phyloP scores from a whole-genome alignment of 2,113 vertebrate species.

The Sebastes fasciatus region DNA sequence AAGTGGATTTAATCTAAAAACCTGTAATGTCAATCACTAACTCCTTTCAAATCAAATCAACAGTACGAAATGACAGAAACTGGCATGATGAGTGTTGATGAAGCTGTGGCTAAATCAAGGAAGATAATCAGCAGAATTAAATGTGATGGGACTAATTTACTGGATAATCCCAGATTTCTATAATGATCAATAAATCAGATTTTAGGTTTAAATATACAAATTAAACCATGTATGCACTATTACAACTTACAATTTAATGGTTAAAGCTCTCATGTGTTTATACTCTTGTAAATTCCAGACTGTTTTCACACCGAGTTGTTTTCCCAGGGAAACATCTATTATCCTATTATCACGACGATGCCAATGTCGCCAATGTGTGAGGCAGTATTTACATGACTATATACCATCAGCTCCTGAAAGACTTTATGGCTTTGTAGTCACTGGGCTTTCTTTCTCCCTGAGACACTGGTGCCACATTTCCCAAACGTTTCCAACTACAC shows the following conservation, averaged over 20 bases:
- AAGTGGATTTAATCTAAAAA: constrained; percentile 61
- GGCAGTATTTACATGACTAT: constrained; percentile 84
- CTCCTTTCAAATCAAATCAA: constrained; percentile 43
- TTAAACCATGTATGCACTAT: too few relatives aligned
- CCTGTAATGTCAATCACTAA: constrained; percentile 51
- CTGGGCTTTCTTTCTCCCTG: constrained; percentile 41
- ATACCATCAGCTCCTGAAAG: constrained; percentile 68
- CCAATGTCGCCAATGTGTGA: constrained; percentile 81
- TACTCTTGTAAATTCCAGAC: constrained; percentile 76
- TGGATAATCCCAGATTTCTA: constrained; percentile 19
- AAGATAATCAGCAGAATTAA: constrained; percentile 11
- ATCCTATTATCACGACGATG: constrained; percentile 82
- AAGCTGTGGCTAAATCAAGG: constrained; percentile 16
- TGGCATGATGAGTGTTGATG: constrained; percentile 20
- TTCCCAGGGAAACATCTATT: constrained; percentile 79
- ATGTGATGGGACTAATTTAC: not conserved
- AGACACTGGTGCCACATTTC: constrained; percentile 71
- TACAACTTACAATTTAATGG: not conserved
- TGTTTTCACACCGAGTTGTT: constrained; percentile 77
- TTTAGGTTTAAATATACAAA: not conserved
- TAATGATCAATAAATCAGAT: not conserved
- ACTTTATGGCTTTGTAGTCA: constrained; percentile 79
- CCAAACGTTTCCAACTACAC: constrained; percentile 53
- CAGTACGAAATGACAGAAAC: constrained; percentile 64
- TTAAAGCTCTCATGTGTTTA: constrained; percentile 44